A percentile compares a stretch with the other conserved stretches of the same genome.
These are phyloP conservation scores for Plestiodon gilberti DNA, from an alignment of 2,113 vertebrate species.

Conservation along the genomic window DNA sequence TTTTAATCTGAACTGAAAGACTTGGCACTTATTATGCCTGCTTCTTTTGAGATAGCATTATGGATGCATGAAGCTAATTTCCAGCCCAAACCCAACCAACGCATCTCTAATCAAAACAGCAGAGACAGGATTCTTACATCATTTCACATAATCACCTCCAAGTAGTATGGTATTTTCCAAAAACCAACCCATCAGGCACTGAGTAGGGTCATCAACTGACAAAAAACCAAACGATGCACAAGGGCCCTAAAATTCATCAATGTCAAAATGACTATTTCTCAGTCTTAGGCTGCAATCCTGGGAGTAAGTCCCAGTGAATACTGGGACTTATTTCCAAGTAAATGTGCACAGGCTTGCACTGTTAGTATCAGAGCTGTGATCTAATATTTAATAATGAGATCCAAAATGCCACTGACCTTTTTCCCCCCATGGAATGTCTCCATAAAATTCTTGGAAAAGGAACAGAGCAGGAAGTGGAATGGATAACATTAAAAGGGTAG, in stretches of 20 bases:
- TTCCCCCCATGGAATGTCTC: background rate
- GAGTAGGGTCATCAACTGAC: background rate
- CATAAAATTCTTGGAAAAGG: background rate
- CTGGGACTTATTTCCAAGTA: no score
- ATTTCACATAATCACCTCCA: background rate
- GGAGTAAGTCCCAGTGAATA: no score
- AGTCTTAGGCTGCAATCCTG: background rate
- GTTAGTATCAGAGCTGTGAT: background rate
- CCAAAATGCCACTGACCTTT: background rate
- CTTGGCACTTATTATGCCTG: no score
- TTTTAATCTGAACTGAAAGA: no score
- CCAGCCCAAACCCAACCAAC: no score
- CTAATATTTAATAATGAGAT: background rate
- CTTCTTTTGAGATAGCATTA: no score
- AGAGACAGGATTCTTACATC: background rate
- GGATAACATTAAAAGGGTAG: constrained; percentile 6
- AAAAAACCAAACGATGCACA: background rate
- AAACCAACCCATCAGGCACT: background rate
- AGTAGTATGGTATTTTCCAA: no score
- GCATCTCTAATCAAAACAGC: background rate
- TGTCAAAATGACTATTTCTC: background rate
- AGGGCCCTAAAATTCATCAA: background rate
- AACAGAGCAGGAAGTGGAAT: background rate
- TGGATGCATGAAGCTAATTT: no score
- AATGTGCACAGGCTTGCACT: no score